Percentiles rank a stretch among this genome's conserved stretches.
Evolutionary conservation across 1,140 invertebrate species (phyloP).

Genomic region (Drosophila parvula): DNA sequence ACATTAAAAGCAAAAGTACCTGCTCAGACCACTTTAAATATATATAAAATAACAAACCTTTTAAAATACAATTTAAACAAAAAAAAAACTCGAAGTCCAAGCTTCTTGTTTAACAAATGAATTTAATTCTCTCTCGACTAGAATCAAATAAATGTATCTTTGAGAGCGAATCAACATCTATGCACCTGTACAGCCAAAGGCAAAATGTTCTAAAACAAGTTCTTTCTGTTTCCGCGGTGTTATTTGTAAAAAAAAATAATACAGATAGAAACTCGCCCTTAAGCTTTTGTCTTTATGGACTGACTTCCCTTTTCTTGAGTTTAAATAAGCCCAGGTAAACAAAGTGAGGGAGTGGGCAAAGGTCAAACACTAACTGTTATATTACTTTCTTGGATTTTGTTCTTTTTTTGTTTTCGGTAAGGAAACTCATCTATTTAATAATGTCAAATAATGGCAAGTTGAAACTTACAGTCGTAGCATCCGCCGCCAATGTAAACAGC

Average conservation of each 20-base stretch:
- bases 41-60: not conserved
- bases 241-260: not conserved
- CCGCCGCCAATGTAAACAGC: constrained; percentile 72
- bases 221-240: too few relatives aligned
- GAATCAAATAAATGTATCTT: not conserved
- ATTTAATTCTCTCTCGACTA: too few relatives aligned
- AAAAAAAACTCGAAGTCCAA: too few relatives aligned
- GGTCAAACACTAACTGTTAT: not conserved
- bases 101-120: too few relatives aligned
- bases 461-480: constrained; percentile 69
- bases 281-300: not conserved
- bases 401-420: not conserved
- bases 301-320: not conserved
- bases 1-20: too few relatives aligned
- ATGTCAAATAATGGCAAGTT: not conserved
- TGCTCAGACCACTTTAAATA: too few relatives aligned
- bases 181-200: not conserved
- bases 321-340: not conserved
- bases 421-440: not conserved
- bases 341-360: not conserved
- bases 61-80: not conserved
- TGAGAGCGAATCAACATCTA: not conserved
- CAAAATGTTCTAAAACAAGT: constrained; percentile 2
- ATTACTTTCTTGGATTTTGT: not conserved
- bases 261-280: not conserved